Conservation (phyloP, 2,797 vertebrate species). For the Anguilla obscura region DNA sequence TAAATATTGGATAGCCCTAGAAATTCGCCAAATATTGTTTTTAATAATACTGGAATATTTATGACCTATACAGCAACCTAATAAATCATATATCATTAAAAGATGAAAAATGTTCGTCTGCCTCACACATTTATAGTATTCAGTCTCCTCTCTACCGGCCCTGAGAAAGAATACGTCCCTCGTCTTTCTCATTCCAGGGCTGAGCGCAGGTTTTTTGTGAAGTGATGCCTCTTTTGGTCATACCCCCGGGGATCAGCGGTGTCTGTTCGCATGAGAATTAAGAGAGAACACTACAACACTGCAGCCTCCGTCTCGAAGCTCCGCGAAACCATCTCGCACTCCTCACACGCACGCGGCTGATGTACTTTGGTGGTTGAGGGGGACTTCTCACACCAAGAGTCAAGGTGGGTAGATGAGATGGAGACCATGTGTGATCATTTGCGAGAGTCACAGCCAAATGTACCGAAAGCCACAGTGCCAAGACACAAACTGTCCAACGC, state of each 20-base stretch:
- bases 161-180: background rate
- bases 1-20: background rate
- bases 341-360: background rate
- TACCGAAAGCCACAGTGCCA: background rate
- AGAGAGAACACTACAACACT: background rate
- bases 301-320: background rate
- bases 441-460: background rate
- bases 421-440: background rate
- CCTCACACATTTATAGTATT: background rate
- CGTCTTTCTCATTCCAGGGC: background rate
- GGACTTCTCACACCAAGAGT: background rate
- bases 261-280: background rate
- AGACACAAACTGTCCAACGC: background rate
- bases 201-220: background rate
- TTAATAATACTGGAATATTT: background rate
- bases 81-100: background rate
- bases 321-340: background rate
- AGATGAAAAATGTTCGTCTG: background rate
- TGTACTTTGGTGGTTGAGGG: background rate
- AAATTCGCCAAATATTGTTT: background rate
- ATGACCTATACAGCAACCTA: background rate
- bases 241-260: conserved; percentile 4
- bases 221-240: background rate
- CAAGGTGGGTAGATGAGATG: background rate
- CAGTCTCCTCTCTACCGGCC: background rate